These are phyloP conservation scores for Callimorpha dominula DNA, from an alignment of 2,888 invertebrate species.

Conservation along the genomic window DNA sequence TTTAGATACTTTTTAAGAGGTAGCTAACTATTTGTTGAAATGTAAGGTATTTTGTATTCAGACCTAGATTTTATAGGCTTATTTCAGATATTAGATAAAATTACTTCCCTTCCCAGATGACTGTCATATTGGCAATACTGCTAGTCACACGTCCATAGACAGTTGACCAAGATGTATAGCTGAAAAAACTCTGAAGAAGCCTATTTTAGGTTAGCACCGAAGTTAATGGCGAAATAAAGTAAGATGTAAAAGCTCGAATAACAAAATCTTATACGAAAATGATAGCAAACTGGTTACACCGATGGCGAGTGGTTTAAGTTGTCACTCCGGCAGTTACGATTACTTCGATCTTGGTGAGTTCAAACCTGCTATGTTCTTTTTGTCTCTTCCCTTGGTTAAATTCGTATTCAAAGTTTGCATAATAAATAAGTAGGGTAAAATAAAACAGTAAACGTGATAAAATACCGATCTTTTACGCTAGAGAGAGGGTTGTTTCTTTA, in stretches of 20 bases:
- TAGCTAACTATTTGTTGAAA: too few relatives aligned
- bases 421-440: not conserved
- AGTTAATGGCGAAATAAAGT: not conserved
- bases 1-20: too few relatives aligned
- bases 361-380: not conserved
- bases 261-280: not conserved
- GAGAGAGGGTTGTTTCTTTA: constrained; percentile 16
- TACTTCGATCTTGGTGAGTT: not conserved
- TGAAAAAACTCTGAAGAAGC: not conserved
- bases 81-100: too few relatives aligned
- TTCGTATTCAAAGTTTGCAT: not conserved
- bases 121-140: too few relatives aligned
- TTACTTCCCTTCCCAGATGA: too few relatives aligned
- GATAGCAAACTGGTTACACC: not conserved
- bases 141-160: not conserved
- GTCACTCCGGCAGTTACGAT: not conserved
- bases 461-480: constrained; percentile 13
- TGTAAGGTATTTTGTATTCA: too few relatives aligned
- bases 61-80: too few relatives aligned
- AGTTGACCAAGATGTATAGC: not conserved
- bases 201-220: not conserved
- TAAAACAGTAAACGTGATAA: constrained; percentile 4
- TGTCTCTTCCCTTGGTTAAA: not conserved
- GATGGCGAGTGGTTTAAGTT: not conserved
- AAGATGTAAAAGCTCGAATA: not conserved